These are phyloP conservation scores for Syngnathoides biaculeatus DNA, from an alignment of 2,113 vertebrate genomes.

Conservation along the genomic window DNA sequence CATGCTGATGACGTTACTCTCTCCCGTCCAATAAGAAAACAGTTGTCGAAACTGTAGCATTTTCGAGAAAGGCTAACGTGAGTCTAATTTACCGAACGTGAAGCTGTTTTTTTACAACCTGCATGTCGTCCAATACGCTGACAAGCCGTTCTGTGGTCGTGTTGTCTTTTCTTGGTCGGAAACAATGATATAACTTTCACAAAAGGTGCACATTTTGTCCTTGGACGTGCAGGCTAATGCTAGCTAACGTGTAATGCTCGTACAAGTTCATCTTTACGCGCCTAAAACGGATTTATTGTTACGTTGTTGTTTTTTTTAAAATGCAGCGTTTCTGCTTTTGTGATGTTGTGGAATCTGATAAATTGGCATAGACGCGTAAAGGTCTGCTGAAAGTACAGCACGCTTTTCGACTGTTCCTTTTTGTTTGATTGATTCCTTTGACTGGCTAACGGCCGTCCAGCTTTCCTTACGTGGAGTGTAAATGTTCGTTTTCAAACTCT, in stretches of 20 bases:
- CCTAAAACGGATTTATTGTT: background rate
- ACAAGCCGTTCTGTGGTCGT: background rate
- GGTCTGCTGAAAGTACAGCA: background rate
- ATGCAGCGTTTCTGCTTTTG: background rate
- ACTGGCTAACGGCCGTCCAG: background rate
- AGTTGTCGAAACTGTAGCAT: background rate
- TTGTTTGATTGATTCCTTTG: background rate
- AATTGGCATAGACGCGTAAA: background rate
- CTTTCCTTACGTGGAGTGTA: background rate
- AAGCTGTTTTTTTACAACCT: constrained; percentile 4
- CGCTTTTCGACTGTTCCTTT: background rate
- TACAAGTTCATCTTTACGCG: background rate
- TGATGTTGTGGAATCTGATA: background rate
- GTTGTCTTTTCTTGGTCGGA: background rate
- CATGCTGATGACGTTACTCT: constrained; percentile 9
- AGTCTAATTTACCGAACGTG: constrained; percentile 37
- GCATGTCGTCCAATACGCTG: fast-evolving
- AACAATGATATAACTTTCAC: background rate
- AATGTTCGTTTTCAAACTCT: constrained; percentile 6
- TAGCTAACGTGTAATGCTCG: constrained; percentile 32
- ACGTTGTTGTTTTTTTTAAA: background rate
- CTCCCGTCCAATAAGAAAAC: constrained; percentile 22
- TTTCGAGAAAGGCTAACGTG: constrained; percentile 17
- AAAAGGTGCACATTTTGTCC: constrained; percentile 20
- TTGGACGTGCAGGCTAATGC: constrained; percentile 8